Evolutionary conservation across 2,888 invertebrate species (phyloP), one percentile per base, ranked within the genome.

Genomic region (Drosophila atripex): DNA sequence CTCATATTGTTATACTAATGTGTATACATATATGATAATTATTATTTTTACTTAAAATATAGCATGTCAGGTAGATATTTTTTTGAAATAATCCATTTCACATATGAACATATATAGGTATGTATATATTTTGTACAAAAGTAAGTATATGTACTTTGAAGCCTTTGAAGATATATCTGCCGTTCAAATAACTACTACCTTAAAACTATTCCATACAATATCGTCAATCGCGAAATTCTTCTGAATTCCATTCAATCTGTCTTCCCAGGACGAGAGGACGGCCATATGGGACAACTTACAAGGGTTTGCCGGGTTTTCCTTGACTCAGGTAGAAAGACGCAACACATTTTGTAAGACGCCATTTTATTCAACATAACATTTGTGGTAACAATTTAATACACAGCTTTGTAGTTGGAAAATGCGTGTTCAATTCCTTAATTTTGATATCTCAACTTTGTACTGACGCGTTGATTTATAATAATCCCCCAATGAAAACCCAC

Each of bases 361-460:
- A 83, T 75, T 79, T 85, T 80, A 80, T 80, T 73, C 14, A 73
- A 72, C 59, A 51, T 45, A 73, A 73, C 60, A 73, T 68, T 56
- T 61, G 45, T 73, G 50, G 18, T 69, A 64, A 63, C 66, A 65
- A 73, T 73, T 65, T 38, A 11, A 5, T 25, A 49, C 47, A 51
- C 46, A 51, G 8, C 45, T 16, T 57, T 50, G 57, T 30, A 39
- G 38, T 59, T 51, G 32, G 18, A 41, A 71, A 63, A 71, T 71
- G 47, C 18, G 52, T 23, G 43, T 61, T 53, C 38, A 18, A 59
- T 71, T 54, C 71, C 61, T 70, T 41, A 25, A 39, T 47, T 39
- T 30, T 38, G 35, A 45, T 58, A 58, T 43, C 25, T 68, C 28
- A 46, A 61, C 39, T 39, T 61, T 54, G 61, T 70, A 71, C 21